phyloP scores from a whole-genome alignment of 2,888 invertebrate genomes.

The Chymomyza procnemis region DNA sequence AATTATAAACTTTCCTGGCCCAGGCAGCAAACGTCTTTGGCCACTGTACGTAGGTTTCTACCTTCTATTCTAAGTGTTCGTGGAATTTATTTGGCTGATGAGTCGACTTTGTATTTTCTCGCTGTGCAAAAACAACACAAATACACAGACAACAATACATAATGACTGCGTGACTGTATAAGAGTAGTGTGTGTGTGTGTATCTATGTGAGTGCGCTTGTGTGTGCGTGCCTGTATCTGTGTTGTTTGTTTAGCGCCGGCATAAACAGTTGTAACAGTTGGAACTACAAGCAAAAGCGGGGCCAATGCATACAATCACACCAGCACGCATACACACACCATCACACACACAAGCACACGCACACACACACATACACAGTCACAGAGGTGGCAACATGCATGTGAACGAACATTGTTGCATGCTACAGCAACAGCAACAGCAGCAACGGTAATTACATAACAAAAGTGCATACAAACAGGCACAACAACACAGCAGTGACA shows the following conservation, averaged over 20 bases:
- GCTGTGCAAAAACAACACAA: slow-evolving; percentile 17
- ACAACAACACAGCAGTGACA: not conserved
- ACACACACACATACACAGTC: not conserved
- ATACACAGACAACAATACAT: not conserved
- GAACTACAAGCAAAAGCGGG: slow-evolving; percentile 38
- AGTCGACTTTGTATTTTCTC: too few species aligned
- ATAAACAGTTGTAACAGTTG: slow-evolving; percentile 69
- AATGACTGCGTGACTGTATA: not conserved
- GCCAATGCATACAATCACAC: slow-evolving; percentile 40
- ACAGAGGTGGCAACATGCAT: slow-evolving; percentile 5
- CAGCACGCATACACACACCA: not conserved
- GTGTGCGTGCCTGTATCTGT: slow-evolving; percentile 9
- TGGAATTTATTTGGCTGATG: too few species aligned
- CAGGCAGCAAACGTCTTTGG: too few species aligned
- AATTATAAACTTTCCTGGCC: too few species aligned
- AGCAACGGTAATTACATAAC: slow-evolving; percentile 57
- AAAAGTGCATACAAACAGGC: slow-evolving; percentile 51
- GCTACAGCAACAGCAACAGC: not conserved
- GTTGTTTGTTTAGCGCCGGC: slow-evolving; percentile 57
- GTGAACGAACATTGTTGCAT: not conserved
- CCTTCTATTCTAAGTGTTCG: too few species aligned
- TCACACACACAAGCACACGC: slow-evolving; percentile 8
- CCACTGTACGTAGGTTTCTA: too few species aligned
- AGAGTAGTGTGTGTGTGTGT: slow-evolving; percentile 11
- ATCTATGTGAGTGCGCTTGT: slow-evolving; percentile 21